Conservation (phyloP, 2,797 vertebrate species). For the Eupleurogrammus muticus region DNA sequence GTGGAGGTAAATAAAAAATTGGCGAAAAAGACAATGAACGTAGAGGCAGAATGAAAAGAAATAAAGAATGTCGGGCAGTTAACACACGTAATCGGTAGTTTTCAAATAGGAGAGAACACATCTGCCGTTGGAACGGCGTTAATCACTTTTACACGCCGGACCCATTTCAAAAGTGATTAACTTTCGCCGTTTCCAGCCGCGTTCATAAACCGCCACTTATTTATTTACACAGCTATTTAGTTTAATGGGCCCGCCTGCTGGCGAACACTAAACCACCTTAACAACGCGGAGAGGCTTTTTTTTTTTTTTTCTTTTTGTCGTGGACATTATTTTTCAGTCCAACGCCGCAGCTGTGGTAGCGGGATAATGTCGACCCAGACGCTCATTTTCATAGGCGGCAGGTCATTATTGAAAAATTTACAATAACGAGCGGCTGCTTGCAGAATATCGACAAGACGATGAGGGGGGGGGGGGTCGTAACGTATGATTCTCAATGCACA, state of each 20-base stretch:
- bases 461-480: background rate
- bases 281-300: slow-evolving; percentile 11
- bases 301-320: too few relatives aligned
- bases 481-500: background rate
- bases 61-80: background rate
- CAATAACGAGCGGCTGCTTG: slow-evolving; percentile 42
- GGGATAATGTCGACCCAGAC: slow-evolving; percentile 12
- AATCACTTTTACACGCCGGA: background rate
- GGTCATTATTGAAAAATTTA: slow-evolving; percentile 23
- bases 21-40: background rate
- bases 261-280: slow-evolving; percentile 31
- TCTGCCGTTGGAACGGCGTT: background rate
- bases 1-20: slow-evolving; percentile 19
- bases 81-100: background rate
- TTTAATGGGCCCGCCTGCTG: slow-evolving; percentile 17
- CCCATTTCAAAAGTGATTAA: slow-evolving; percentile 24
- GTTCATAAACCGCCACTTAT: slow-evolving; percentile 25
- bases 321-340: slow-evolving; percentile 18
- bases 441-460: slow-evolving; percentile 1
- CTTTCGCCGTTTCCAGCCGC: background rate
- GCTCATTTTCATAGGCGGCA: slow-evolving; percentile 36
- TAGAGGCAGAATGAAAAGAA: too few relatives aligned
- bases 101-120: background rate
- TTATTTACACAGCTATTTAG: slow-evolving; percentile 12
- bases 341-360: slow-evolving; percentile 11